These are phyloP conservation scores for Apoda limacodes DNA, from an alignment of 2,888 invertebrate genomes.

Conservation along the genomic window DNA sequence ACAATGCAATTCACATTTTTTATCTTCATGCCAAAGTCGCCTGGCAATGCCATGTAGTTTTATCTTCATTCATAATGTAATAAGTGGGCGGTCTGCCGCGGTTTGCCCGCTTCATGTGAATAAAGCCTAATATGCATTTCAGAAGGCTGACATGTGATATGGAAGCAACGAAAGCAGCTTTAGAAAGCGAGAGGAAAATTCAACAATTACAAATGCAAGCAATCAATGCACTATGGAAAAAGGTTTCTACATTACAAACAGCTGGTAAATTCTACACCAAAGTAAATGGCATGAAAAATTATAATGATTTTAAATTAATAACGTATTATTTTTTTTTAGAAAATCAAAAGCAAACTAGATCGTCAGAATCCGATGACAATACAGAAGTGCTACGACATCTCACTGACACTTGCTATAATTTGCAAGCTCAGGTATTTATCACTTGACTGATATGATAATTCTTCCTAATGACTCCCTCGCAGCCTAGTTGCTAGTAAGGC, in stretches of 20 bases:
- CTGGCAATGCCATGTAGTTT: too few species aligned
- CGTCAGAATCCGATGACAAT: constrained; percentile 38
- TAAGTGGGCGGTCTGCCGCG: too few species aligned
- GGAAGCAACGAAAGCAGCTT: constrained; percentile 85
- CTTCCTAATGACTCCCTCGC: too few species aligned
- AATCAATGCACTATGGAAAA: constrained; percentile 90
- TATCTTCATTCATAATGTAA: too few species aligned
- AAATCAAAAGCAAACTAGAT: constrained; percentile 33
- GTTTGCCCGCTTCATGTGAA: too few species aligned
- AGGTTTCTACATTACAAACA: constrained; percentile 77
- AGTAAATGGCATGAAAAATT: neutral
- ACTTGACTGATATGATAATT: too few species aligned
- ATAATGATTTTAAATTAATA: constrained; percentile 1
- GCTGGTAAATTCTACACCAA: constrained; percentile 37
- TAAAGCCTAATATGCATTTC: too few species aligned
- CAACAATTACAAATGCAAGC: constrained; percentile 92
- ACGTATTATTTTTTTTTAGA: constrained; percentile 39
- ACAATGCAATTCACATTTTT: too few species aligned
- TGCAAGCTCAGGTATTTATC: constrained; percentile 78
- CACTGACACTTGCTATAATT: constrained; percentile 78
- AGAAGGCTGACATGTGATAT: constrained; percentile 87
- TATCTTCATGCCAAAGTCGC: too few species aligned
- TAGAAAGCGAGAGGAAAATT: constrained; percentile 87
- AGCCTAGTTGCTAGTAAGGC: too few species aligned
- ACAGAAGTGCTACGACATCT: constrained; percentile 77